Evolutionary conservation across 2,797 vertebrate species (phyloP), one percentile per base, ranked within the genome.

Genomic region (Catharus ustulatus): DNA sequence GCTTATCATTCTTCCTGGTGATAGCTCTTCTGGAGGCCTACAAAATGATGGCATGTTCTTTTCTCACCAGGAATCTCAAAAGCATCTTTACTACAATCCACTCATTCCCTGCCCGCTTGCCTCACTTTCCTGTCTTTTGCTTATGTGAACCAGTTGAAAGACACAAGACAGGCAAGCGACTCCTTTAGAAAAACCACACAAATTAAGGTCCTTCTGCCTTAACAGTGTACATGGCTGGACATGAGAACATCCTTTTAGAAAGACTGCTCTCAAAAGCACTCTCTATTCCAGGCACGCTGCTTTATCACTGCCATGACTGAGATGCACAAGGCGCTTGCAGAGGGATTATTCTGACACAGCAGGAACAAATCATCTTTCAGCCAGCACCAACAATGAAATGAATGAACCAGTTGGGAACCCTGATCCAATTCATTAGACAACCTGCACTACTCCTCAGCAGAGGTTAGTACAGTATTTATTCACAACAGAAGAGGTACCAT

Each of bases 351-450:
- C 61, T 77, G 40, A 51, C 45, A 68, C 57, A 72, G 68, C 36
- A 93, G 54, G 57, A 92, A 94, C 34, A 95, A 93, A 74, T 59
- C 26, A 84, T 59, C 69, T 76, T 87, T 79, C 68, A 80, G 78
- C 26, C 83, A 94, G 80, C 58, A 89, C 18, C 62, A 85, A 46
- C 45, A 88, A 63, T 17, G n/a, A 75, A 82, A 85, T 48, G 20
- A 94, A 89, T 55, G 34, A 87, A 75, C 21, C 46, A 36, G 26
- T 1, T 77, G 61, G 61, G 67, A 92, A 42, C 9, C 20, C 21
- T 0, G 6, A 86, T 59, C 55, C 32, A 84, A 90, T 73, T 69
- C 63, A 84, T 74, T 49, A 38, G 57, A 46, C 79, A 86, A 93
- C 59, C 67, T 72, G 68, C 69, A n/a, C 45, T 73, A 22, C 27